Base-by-base conservation (phyloP, 2,888 invertebrate genomes). In the Therioaphis trifolii region DNA sequence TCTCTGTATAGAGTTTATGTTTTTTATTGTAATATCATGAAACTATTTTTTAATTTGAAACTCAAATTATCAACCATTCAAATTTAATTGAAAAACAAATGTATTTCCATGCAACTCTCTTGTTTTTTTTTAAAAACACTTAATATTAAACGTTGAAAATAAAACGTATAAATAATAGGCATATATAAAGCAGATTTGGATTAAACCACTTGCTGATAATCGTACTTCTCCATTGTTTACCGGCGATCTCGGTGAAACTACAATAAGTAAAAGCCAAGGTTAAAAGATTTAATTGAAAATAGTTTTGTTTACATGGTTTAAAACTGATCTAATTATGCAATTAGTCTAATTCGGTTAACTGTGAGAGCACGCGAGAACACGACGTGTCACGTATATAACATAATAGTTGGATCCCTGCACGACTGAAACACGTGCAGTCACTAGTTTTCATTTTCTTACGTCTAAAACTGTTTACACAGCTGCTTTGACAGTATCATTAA, bases 311-410 rank as follows among this genome's bases (percentile, higher is more conserved):
- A 27, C 24, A 14, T n/a, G 24, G 0, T 49, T 49, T 2, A 71
- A 49, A 49, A 71, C 49, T 12, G n/a, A 49, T 52, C 71, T 52
- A 49, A 52, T 72, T 49, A 29, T 29, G 71, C 29, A 49, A 72
- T 72, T 49, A 72, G 7, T 18, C 27, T 72, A 72, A 49, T 72
- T 49, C 49, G 4, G 71, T 72, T n/a, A n/a, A 18, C 46, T 72
- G 27, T 52, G 9, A 7, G n/a, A n/a, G n/a, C n/a, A 7, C 52
- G 21, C 52, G 9, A 52, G 52, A 52, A 52, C 52, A 46, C 4
- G n/a, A 0, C 14, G 12, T 49, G 46, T 49, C 71, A 72, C 49
- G n/a, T 35, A 7, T 35, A 35, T 7, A 35, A 5, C 35, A 35
- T 35, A 35, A 35, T 35, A 35, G 35, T 72, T 52, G n/a, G 27